Conservation (phyloP, 2,113 vertebrate genomes). For the Sceloporus tristichus region DNA sequence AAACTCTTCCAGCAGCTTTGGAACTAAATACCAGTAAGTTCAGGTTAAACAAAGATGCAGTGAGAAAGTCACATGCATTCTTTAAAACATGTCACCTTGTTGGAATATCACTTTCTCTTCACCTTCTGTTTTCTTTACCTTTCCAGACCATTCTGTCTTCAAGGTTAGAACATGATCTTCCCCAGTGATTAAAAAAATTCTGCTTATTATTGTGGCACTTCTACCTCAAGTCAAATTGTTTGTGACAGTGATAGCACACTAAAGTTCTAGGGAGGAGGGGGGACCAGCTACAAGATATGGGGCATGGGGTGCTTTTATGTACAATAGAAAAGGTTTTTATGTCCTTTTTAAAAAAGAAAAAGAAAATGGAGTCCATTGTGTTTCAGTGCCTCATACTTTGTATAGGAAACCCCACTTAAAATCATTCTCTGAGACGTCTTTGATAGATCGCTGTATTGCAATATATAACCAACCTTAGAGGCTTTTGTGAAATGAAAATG, state of each 20-base stretch:
- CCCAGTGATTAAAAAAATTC: not conserved
- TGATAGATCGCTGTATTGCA: not conserved
- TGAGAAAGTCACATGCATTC: not conserved
- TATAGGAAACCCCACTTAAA: not conserved
- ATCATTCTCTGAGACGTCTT: not conserved
- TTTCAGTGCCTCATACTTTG: not conserved
- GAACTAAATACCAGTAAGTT: not conserved
- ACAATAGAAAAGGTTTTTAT: not conserved
- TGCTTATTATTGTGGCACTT: not conserved
- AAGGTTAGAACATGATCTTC: not conserved
- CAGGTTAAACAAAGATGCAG: too few species aligned
- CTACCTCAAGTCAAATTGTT: not conserved
- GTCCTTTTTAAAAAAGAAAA: too few species aligned
- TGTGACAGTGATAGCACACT: not conserved
- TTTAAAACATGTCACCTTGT: not conserved
- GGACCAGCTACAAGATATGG: too few species aligned
- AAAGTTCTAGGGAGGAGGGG: not conserved
- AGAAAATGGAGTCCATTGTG: not conserved
- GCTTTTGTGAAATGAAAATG: not conserved
- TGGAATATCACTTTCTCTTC: conserved; percentile 12
- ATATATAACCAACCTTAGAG: not conserved
- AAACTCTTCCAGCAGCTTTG: not conserved
- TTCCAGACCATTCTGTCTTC: not conserved
- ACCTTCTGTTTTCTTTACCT: not conserved
- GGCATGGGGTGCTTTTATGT: not conserved